Percentiles rank a stretch among this genome's conserved stretches.
Evolutionary conservation across 2,113 vertebrate species (phyloP).

Genomic region (Salvelinus sp.): DNA sequence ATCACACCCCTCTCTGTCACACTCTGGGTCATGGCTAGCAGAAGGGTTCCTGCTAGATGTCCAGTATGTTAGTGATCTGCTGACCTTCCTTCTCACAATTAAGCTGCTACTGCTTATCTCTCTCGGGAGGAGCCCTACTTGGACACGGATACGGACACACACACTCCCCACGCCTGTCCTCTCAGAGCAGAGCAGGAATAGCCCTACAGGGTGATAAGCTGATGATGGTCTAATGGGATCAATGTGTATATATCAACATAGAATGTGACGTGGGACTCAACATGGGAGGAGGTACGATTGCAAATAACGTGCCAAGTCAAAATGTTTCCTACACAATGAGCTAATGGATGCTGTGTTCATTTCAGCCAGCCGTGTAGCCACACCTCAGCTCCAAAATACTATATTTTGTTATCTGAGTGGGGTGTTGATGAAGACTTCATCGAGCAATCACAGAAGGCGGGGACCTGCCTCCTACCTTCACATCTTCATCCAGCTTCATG

Average conservation of each 20-base stretch:
- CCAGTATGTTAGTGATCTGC: constrained; percentile 53
- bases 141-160: not conserved
- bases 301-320: too few relatives aligned
- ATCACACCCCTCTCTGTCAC: not conserved
- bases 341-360: too few relatives aligned
- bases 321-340: too few relatives aligned
- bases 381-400: not conserved
- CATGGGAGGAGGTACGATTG: too few relatives aligned
- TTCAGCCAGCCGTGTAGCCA: too few relatives aligned
- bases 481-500: constrained; percentile 98
- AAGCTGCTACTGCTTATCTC: constrained; percentile 71
- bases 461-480: constrained; percentile 82
- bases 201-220: constrained; percentile 8
- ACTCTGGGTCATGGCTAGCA: constrained; percentile 36
- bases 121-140: constrained; percentile 43
- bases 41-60: constrained; percentile 42
- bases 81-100: constrained; percentile 55
- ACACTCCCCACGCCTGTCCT: constrained; percentile 14
- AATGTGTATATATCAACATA: not conserved
- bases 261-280: too few relatives aligned
- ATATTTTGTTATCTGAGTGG: not conserved
- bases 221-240: constrained; percentile 5
- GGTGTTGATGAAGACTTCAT: not conserved
- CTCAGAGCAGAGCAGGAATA: constrained; percentile 15
- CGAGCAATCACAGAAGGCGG: too few relatives aligned